Evolutionary conservation across 2,888 invertebrate genomes (phyloP).

Genomic region (Drepana falcataria): DNA sequence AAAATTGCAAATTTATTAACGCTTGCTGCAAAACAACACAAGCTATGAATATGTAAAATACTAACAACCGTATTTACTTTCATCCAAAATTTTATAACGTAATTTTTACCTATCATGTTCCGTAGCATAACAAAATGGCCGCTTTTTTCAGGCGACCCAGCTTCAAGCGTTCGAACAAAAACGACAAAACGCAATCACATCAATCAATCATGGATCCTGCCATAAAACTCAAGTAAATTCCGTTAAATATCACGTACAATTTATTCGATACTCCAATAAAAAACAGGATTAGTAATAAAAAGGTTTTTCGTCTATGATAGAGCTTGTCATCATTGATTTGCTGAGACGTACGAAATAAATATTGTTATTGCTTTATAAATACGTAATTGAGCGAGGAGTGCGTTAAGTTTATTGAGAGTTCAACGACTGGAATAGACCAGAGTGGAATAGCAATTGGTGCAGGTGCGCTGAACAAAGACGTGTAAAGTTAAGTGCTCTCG

Average conservation of each 20-base stretch:
- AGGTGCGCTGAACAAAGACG: too few relatives aligned
- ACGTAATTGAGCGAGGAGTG: background rate
- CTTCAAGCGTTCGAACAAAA: background rate
- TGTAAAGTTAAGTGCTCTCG: too few relatives aligned
- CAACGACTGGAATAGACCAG: too few relatives aligned
- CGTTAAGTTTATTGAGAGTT: background rate
- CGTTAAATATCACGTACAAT: slow-evolving; percentile 16
- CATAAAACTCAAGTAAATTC: slow-evolving; percentile 14
- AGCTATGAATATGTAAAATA: too few relatives aligned
- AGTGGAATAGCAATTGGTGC: too few relatives aligned
- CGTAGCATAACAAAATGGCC: background rate
- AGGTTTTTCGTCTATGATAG: background rate
- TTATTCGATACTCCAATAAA: slow-evolving; percentile 15
- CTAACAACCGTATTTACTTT: background rate
- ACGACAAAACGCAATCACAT: slow-evolving; percentile 3
- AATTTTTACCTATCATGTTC: background rate
- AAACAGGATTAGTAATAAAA: slow-evolving; percentile 5
- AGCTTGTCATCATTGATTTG: background rate
- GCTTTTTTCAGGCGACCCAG: background rate
- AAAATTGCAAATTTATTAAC: too few relatives aligned
- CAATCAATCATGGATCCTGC: slow-evolving; percentile 12
- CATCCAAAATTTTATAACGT: background rate
- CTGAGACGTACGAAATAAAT: background rate
- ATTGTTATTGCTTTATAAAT: background rate
- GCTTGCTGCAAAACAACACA: too few relatives aligned